Conservation (phyloP, 2,888 invertebrate genomes). For the Drosophila limbata region DNA sequence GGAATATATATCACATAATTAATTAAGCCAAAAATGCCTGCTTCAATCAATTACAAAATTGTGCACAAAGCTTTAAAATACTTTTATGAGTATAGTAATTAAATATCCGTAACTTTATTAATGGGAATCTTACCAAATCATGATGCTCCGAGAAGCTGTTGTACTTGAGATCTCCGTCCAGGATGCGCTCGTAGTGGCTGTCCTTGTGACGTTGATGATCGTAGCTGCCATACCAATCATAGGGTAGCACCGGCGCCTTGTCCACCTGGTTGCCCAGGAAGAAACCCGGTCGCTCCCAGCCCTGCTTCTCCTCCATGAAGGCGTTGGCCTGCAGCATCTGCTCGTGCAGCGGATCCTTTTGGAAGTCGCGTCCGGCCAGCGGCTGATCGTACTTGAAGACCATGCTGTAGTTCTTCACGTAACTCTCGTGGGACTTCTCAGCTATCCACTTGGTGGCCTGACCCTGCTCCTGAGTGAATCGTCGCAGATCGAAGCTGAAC, state of each 20-base stretch:
- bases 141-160: conserved; percentile 92
- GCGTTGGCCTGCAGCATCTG: conserved; percentile 90
- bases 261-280: conserved; percentile 86
- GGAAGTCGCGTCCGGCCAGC: conserved; percentile 91
- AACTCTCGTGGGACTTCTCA: conserved; percentile 95
- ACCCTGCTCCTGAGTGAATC: conserved; percentile 91
- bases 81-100: neutral
- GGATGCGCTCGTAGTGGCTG: conserved; percentile 89
- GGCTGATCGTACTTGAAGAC: conserved; percentile 94
- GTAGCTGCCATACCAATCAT: conserved; percentile 95
- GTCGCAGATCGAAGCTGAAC: conserved; percentile 94
- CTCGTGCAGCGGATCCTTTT: conserved; percentile 89
- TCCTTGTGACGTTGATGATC: conserved; percentile 88
- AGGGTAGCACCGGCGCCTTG: conserved; percentile 86
- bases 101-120: neutral
- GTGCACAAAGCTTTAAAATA: too few relatives aligned
- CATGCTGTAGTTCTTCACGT: conserved; percentile 93
- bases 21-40: too few relatives aligned
- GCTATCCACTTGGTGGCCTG: conserved; percentile 91
- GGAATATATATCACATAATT: too few relatives aligned
- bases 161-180: conserved; percentile 92
- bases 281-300: conserved; percentile 96
- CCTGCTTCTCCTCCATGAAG: conserved; percentile 93
- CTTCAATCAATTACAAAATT: too few relatives aligned
- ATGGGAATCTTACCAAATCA: conserved; percentile 87